A percentile compares a stretch with the other conserved stretches of the same genome.
Evolutionary conservation across 1,140 invertebrate species (phyloP).

Genomic region (Leptoteleia sp.): DNA sequence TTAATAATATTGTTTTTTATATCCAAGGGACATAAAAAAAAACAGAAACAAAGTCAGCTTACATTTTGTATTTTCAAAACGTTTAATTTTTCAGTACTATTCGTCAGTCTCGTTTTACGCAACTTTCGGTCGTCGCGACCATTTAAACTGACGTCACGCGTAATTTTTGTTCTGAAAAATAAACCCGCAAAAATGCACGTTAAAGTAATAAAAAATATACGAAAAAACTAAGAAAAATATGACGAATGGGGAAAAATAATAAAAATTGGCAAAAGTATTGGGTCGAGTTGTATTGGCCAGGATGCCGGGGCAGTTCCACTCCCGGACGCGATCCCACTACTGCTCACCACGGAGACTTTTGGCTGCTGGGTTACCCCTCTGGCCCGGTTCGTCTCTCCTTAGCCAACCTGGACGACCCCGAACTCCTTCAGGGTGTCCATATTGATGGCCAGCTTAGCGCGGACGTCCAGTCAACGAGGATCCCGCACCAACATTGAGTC

Average conservation of each 20-base stretch:
- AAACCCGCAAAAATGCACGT: not conserved
- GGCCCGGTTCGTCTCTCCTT: slow-evolving; percentile 97
- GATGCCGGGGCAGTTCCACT: slow-evolving; percentile 91
- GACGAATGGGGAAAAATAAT: slow-evolving; percentile 64
- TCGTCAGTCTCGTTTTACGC: too few relatives aligned
- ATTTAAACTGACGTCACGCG: too few relatives aligned
- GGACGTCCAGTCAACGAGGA: slow-evolving; percentile 91
- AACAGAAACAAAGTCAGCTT: too few relatives aligned
- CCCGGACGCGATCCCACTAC: slow-evolving; percentile 98
- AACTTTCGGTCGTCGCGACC: too few relatives aligned
- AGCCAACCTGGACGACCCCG: slow-evolving; percentile 91
- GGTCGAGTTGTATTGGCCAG: slow-evolving; percentile 92
- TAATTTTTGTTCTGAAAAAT: too few relatives aligned
- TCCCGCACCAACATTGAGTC: slow-evolving; percentile 85
- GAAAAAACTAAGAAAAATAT: slow-evolving; percentile 17
- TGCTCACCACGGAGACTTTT: slow-evolving; percentile 97
- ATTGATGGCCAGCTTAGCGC: slow-evolving; percentile 95
- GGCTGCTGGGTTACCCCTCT: slow-evolving; percentile 98
- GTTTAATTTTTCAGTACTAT: too few relatives aligned
- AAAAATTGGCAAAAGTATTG: slow-evolving; percentile 84
- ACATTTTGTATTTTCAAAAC: too few relatives aligned
- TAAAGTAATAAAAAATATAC: slow-evolving; percentile 52
- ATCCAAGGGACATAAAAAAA: too few relatives aligned
- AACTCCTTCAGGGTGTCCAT: slow-evolving; percentile 92
- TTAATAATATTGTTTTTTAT: too few relatives aligned